These are phyloP conservation scores for Stenopsyche tienmushanensis DNA, from an alignment of 1,140 invertebrate species.

Conservation along the genomic window DNA sequence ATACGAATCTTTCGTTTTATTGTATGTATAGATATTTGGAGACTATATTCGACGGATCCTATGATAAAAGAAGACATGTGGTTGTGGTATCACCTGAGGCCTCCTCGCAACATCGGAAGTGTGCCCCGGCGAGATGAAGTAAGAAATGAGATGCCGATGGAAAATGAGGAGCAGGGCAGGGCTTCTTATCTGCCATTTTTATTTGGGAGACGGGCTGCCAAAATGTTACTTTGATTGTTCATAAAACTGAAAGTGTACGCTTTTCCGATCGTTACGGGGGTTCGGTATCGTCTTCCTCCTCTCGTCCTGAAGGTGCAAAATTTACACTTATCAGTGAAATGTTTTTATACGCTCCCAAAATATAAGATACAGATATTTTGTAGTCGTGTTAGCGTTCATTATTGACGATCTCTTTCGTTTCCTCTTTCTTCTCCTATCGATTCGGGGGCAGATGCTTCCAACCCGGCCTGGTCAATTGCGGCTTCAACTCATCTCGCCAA, in stretches of 20 bases:
- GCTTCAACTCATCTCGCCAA: too few species aligned
- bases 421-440: conserved; percentile 24
- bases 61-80: too few species aligned
- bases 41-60: neutral
- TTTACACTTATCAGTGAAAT: conserved; percentile 27
- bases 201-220: conserved; percentile 15
- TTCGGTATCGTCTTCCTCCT: too few species aligned
- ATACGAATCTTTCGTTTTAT: too few species aligned
- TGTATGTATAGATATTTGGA: neutral
- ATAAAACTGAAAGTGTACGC: conserved; percentile 25
- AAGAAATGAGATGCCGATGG: neutral
- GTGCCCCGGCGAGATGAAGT: neutral
- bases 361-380: conserved; percentile 8
- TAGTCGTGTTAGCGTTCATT: conserved; percentile 17
- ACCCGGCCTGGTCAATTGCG: too few species aligned
- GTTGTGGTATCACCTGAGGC: too few species aligned
- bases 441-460: neutral
- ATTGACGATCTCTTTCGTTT: conserved; percentile 30
- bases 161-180: conserved; percentile 9
- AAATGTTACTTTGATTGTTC: conserved; percentile 35
- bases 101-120: conserved; percentile 8
- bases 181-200: conserved; percentile 27
- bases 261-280: conserved; percentile 29
- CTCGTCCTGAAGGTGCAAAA: conserved; percentile 24
- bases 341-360: conserved; percentile 11